Conservation (phyloP, 2,797 vertebrate genomes). For the Ataeniobius toweri region DNA sequence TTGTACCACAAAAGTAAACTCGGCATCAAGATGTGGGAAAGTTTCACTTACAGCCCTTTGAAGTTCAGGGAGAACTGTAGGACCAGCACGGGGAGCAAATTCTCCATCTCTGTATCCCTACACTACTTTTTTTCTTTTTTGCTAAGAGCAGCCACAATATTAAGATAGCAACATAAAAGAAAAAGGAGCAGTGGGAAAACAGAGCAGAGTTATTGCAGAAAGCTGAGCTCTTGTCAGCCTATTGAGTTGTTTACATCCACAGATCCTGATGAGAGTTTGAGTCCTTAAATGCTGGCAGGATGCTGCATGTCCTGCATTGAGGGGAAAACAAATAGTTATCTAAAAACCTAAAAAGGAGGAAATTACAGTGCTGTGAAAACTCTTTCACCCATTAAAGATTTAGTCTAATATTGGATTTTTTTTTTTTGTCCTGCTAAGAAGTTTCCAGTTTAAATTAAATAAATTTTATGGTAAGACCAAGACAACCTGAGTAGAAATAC, state of each 20-base stretch:
- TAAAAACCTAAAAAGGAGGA: slow-evolving; percentile 6
- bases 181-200: slow-evolving; percentile 51
- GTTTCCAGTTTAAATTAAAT: background rate
- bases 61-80: slow-evolving; percentile 59
- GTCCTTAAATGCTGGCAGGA: slow-evolving; percentile 47
- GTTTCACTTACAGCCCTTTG: slow-evolving; percentile 64
- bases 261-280: slow-evolving; percentile 53
- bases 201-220: slow-evolving; percentile 46
- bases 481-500: too few relatives aligned
- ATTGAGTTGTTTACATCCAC: slow-evolving; percentile 70
- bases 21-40: slow-evolving; percentile 50
- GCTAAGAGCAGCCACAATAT: slow-evolving; percentile 46
- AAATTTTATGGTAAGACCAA: background rate
- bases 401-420: too few relatives aligned
- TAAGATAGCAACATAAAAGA: slow-evolving; percentile 73
- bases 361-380: background rate
- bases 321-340: slow-evolving; percentile 11
- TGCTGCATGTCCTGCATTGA: slow-evolving; percentile 46
- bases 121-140: slow-evolving; percentile 4
- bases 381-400: too few relatives aligned
- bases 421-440: too few relatives aligned
- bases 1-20: slow-evolving; percentile 52
- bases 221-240: slow-evolving; percentile 55
- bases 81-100: slow-evolving; percentile 60
- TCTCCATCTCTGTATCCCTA: background rate